A percentile compares a stretch with the other conserved stretches of the same genome.
Evolutionary conservation across 2,797 vertebrate species (phyloP).

Genomic region (Mallotus villosus): DNA sequence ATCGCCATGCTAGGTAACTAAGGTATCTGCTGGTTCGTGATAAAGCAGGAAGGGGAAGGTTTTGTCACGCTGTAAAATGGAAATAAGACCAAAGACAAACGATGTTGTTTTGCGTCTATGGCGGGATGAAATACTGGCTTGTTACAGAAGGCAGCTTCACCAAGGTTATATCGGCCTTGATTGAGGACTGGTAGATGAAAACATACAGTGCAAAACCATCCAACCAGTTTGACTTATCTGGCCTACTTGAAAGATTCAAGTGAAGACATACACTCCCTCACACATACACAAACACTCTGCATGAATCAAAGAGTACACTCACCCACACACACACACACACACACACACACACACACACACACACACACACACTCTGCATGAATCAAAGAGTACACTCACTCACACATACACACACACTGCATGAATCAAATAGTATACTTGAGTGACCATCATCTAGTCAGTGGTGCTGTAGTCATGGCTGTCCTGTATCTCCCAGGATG

Average conservation of each 20-base stretch:
- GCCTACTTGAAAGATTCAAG: neutral
- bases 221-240: neutral
- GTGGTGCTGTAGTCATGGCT: too few relatives aligned
- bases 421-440: too few relatives aligned
- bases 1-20: neutral
- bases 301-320: too few relatives aligned
- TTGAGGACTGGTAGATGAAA: slow-evolving; percentile 11
- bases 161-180: slow-evolving; percentile 25
- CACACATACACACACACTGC: neutral
- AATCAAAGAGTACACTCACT: too few relatives aligned
- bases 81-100: slow-evolving; percentile 23
- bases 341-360: neutral
- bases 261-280: neutral
- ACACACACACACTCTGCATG: neutral
- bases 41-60: neutral
- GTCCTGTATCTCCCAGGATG: neutral
- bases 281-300: neutral
- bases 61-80: slow-evolving; percentile 4
- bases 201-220: neutral
- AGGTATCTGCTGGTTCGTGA: neutral
- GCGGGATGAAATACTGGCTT: slow-evolving; percentile 6
- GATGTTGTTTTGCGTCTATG: slow-evolving; percentile 4
- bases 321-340: neutral
- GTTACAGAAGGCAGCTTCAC: slow-evolving; percentile 10
- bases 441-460: too few relatives aligned